phyloP scores from a whole-genome alignment of 2,113 vertebrate genomes.

The Anthoscopus minutus region DNA sequence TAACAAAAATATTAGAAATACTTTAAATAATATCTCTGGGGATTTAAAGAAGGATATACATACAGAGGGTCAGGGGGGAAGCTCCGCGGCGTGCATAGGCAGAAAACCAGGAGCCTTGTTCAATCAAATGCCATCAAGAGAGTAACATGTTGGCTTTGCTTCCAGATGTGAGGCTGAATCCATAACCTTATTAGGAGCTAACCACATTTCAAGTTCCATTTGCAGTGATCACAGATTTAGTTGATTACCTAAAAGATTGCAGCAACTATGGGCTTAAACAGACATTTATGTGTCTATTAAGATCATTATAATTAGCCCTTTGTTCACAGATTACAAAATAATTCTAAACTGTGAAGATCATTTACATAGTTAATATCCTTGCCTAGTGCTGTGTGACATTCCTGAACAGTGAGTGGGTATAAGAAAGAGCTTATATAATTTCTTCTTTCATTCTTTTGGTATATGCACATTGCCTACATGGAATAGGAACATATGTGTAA shows the following conservation, averaged over 20 bases:
- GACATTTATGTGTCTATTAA: not conserved
- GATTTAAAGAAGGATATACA: not conserved
- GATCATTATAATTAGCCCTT: not conserved
- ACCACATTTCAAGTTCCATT: not conserved
- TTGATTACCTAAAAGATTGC: not conserved
- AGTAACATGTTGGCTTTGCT: not conserved
- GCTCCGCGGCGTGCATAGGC: not conserved
- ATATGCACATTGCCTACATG: not conserved
- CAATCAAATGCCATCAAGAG: not conserved
- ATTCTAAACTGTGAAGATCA: not conserved
- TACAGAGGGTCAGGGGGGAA: not conserved
- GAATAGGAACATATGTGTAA: too few species aligned
- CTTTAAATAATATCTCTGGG: not conserved
- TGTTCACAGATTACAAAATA: not conserved
- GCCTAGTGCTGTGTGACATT: not conserved
- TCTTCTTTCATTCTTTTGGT: not conserved
- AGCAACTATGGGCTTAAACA: not conserved
- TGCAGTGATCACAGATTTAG: not conserved
- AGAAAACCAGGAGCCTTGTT: not conserved
- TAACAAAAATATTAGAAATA: not conserved
- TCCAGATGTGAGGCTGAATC: not conserved
- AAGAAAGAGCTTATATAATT: not conserved
- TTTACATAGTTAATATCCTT: not conserved
- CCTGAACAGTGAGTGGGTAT: not conserved
- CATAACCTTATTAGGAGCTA: not conserved